A percentile compares a stretch with the other conserved stretches of the same genome.
phyloP scores from a whole-genome alignment of 2,888 invertebrate species.

The Scelioninae gen. 2 region DNA sequence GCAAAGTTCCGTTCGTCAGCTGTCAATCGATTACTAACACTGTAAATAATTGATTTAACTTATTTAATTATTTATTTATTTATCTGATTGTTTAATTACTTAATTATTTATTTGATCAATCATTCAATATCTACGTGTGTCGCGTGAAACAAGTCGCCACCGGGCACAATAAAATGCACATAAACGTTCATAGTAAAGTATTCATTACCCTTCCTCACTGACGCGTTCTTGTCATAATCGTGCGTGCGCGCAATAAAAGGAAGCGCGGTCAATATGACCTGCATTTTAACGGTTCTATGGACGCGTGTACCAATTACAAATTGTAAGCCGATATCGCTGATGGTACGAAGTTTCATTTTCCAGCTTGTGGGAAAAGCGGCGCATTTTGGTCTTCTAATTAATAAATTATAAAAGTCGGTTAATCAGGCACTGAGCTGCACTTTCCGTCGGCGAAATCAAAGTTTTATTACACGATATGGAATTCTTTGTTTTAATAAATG shows the following conservation, averaged over 20 bases:
- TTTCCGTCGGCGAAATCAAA: conserved; percentile 11
- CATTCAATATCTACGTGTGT: neutral
- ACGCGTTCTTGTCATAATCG: conserved; percentile 35
- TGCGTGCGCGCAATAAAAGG: conserved; percentile 46
- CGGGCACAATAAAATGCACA: conserved; percentile 13
- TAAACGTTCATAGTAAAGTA: conserved; percentile 2
- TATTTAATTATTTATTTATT: conserved; percentile 19
- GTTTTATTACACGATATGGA: neutral
- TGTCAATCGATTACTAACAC: neutral
- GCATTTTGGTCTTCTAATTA: conserved; percentile 34
- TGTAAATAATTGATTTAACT: conserved; percentile 9
- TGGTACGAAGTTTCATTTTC: conserved; percentile 19
- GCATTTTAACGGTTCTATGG: conserved; percentile 53
- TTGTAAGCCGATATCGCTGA: conserved; percentile 19
- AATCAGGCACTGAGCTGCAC: neutral
- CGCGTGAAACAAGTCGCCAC: conserved; percentile 3
- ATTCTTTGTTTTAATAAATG: neutral
- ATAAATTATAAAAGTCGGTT: conserved; percentile 34
- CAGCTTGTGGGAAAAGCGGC: conserved; percentile 35
- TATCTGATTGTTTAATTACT: conserved; percentile 3
- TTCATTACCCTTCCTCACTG: conserved; percentile 6
- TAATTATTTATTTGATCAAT: conserved; percentile 5
- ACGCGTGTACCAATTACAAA: conserved; percentile 49
- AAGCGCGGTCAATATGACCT: conserved; percentile 47
- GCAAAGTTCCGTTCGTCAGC: neutral